phyloP scores from a whole-genome alignment of 2,113 vertebrate genomes.

The Aepyceros melampus region DNA sequence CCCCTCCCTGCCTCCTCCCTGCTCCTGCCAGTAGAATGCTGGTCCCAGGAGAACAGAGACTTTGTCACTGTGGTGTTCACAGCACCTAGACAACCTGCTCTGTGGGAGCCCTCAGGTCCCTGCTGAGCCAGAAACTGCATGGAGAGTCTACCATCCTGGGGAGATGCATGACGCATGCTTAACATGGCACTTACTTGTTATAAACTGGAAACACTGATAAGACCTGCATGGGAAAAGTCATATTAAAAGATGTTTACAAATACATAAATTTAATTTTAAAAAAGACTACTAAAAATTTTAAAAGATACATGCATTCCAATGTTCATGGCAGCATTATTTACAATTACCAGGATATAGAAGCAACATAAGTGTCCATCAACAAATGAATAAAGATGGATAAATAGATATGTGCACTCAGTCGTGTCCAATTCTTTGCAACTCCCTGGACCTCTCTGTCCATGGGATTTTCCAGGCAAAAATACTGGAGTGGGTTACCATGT shows the following conservation, averaged over 20 bases:
- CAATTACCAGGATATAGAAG: neutral
- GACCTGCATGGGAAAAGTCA: conserved; percentile 58
- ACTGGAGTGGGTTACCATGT: neutral
- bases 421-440: neutral
- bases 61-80: no score
- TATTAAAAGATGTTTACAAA: neutral
- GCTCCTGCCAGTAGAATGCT: neutral
- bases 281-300: neutral
- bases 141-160: neutral
- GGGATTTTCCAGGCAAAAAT: neutral
- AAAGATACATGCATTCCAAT: neutral
- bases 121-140: neutral
- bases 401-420: neutral
- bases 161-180: neutral
- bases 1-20: neutral
- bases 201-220: conserved; percentile 80
- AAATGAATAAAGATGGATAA: neutral
- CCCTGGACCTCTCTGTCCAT: neutral
- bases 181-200: conserved; percentile 80
- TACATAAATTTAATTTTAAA: neutral
- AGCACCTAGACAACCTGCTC: neutral
- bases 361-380: neutral
- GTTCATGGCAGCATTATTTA: neutral
- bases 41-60: neutral
- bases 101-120: neutral